A percentile compares a stretch with the other conserved stretches of the same genome.
These are phyloP conservation scores for Anguilla megastoma DNA, from an alignment of 2,797 vertebrate genomes.

Conservation along the genomic window DNA sequence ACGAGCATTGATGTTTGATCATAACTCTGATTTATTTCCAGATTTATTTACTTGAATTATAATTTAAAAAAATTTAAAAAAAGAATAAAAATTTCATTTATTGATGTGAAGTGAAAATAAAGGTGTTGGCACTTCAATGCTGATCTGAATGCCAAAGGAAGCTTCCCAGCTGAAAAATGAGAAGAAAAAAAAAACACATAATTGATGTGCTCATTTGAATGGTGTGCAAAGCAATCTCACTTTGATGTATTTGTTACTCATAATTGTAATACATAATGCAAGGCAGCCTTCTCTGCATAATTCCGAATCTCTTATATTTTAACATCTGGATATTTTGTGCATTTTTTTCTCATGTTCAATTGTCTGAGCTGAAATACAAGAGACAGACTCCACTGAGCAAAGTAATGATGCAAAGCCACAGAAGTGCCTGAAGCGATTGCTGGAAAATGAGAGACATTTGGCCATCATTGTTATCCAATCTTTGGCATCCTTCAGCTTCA, in stretches of 20 bases:
- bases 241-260: slow-evolving; percentile 5
- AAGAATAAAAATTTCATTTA: too few species aligned
- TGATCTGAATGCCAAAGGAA: slow-evolving; percentile 20
- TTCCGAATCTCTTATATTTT: slow-evolving; percentile 25
- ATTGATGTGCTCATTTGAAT: slow-evolving; percentile 14
- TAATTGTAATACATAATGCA: slow-evolving; percentile 19
- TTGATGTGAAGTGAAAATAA: background rate
- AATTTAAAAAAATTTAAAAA: background rate
- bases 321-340: slow-evolving; percentile 31
- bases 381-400: slow-evolving; percentile 31
- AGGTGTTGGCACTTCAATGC: background rate
- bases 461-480: slow-evolving; percentile 40
- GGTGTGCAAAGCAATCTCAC: background rate
- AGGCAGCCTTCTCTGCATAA: slow-evolving; percentile 19
- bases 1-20: background rate
- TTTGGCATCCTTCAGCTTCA: slow-evolving; percentile 27
- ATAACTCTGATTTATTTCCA: slow-evolving; percentile 23
- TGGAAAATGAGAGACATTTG: slow-evolving; percentile 49
- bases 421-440: slow-evolving; percentile 41
- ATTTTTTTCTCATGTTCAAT: slow-evolving; percentile 12
- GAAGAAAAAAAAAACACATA: slow-evolving; percentile 19
- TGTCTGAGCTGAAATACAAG: slow-evolving; percentile 28
- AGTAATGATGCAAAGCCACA: slow-evolving; percentile 47
- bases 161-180: slow-evolving; percentile 22
- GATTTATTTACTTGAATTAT: background rate